phyloP scores from a whole-genome alignment of 2,888 invertebrate species.

The Branchipolynoe longqiensis region DNA sequence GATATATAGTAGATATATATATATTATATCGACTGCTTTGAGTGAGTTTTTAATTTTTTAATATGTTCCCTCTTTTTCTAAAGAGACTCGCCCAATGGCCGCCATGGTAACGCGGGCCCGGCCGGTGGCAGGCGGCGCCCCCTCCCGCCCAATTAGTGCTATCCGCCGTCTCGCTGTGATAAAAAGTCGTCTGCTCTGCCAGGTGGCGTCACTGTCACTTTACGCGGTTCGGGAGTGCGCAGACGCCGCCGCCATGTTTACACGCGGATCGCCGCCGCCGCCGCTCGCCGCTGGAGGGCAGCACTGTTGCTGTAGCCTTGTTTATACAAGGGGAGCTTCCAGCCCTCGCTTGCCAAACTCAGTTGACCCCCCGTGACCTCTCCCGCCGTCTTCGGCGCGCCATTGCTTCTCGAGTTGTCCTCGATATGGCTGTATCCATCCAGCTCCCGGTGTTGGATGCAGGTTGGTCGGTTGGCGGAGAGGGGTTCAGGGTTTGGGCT shows the following conservation, averaged over 20 bases:
- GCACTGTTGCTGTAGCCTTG: constrained; percentile 10
- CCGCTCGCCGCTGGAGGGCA: not conserved
- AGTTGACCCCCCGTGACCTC: constrained; percentile 26
- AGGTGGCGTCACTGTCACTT: constrained; percentile 23
- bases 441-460: not conserved
- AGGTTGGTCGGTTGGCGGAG: not conserved
- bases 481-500: not conserved
- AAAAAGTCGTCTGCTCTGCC: not conserved
- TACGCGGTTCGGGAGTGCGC: not conserved
- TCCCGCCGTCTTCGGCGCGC: constrained; percentile 27
- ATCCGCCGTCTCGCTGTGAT: not conserved
- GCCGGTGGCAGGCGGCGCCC: no score
- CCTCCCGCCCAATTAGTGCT: not conserved
- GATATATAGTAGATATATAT: no score
- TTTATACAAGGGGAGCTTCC: constrained; percentile 28
- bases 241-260: not conserved
- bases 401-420: constrained; percentile 28
- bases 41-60: no score
- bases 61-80: no score
- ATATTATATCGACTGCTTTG: no score
- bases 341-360: constrained; percentile 26
- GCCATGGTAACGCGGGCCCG: no score
- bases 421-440: not conserved
- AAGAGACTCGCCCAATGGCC: no score
- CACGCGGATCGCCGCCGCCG: not conserved